Evolutionary conservation across 2,888 invertebrate genomes (phyloP), one percentile per base, ranked within the genome.

Genomic region (Catotricha subobsoleta): DNA sequence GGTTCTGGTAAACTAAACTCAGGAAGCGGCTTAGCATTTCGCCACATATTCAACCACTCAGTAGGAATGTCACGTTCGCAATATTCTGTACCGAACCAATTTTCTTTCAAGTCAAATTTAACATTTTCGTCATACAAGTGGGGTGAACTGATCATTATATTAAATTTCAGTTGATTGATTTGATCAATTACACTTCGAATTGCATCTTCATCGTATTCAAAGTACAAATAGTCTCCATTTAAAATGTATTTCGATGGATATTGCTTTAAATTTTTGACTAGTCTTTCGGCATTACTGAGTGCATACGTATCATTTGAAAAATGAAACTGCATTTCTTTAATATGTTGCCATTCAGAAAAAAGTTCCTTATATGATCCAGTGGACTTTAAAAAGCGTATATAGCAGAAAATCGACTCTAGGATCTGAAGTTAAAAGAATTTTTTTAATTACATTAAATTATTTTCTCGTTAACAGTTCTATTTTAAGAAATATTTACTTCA

Each of bases 11-110:
- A 58, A 48, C 69, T 67, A 52, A 84, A 76, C 23, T 73, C 71
- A 0, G 64, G 47, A 39, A 70, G 64, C 0, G 72, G 68, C 23
- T 65, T 53, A 0, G 70, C 69, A 8, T 60, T 64, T 12, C 68
- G 51, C 82, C 83, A 84, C 1, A 67, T 59, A 2, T 69, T 49
- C 2, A 73, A 55, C 79, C 79, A 79, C 10, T 68, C 64, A 3
- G 56, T 30, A 0, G 80, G 76, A 47, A 80, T 74, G 68, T 75
- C 72, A 56, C 65, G 61, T 41, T 68, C 69, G 25, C 69, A 68
- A 56, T 84, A 91, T 48, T 77, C 74, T 0, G 86, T 86, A 38
- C 78, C 74, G 60, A 86, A 90, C 88, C 88, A 91, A 44, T 74
- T 71, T 58, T 90, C 88, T 13, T 67, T 65, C 49, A 72, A 64